Evolutionary conservation across 1,140 invertebrate genomes (phyloP), one percentile per base, ranked within the genome.

Genomic region (Lepidostoma basale): DNA sequence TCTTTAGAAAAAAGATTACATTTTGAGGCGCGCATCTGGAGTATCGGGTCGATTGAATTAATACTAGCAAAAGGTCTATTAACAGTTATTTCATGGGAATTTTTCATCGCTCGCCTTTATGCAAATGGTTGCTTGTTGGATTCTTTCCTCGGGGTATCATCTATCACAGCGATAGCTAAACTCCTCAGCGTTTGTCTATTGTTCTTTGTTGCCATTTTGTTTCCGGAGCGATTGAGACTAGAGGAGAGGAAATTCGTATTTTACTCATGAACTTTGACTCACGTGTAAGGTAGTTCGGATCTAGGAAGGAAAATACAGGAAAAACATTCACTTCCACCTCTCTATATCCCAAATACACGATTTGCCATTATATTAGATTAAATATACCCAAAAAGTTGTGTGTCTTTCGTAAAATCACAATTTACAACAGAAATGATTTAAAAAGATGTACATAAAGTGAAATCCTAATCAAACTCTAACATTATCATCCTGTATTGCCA

Each of bases 31-130:
- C 56, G n/a, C 33, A 62, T 62, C 42, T 62, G 60, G 60, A 33
- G 28, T 62, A 62, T 62, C 60, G 60, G 60, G 60, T 18, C 60
- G 60, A 62, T 62, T 16, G 16, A 62, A 62, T 62, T 62, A 39
- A 30, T 45, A 26, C 26, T 56, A 56, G 52, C 26, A n/a, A 30
- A 47, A 62, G 26, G 40, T 20, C 23, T 62, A 18, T 36, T 16
- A 47, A 62, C 60, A 16, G 60, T 62, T 62, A 62, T 49, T 62
- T 30, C 60, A 26, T 62, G 60, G 22, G 60, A 62, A 62, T 47
- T 26, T 47, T 62, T 23, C 40, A 20, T 18, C 60, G 20, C 23
- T 52, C 22, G 25, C 20, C 6, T 26, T 47, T 62, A 59, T 62
- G 60, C 42, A 47, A 36, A 47, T 62, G 18, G 16, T 12, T 59